Evolutionary conservation across 2,888 invertebrate genomes (phyloP).

Genomic region (Drosophila suboccidentalis): DNA sequence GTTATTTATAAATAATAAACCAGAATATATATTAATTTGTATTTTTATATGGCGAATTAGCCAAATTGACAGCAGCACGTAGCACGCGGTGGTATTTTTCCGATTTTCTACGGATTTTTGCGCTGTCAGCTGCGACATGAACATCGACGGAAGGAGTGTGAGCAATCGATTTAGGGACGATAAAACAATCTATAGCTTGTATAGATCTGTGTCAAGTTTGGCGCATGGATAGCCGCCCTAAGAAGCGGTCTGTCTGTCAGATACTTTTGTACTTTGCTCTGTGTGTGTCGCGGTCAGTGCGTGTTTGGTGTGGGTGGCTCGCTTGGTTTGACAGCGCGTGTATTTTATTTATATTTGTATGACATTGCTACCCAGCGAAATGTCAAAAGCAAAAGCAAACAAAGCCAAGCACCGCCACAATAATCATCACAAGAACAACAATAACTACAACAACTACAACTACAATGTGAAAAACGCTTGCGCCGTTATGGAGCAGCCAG

Average conservation of each 20-base stretch:
- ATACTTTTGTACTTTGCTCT: slow-evolving; percentile 24
- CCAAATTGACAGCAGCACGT: slow-evolving; percentile 45
- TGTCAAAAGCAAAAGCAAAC: slow-evolving; percentile 81
- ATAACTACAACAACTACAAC: slow-evolving; percentile 41
- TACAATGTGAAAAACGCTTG: slow-evolving; percentile 61
- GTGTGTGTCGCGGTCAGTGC: slow-evolving; percentile 53
- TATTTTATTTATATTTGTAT: slow-evolving; percentile 79
- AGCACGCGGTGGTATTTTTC: slow-evolving; percentile 28
- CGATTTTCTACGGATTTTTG: slow-evolving; percentile 18
- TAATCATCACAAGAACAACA: slow-evolving; percentile 39
- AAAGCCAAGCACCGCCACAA: slow-evolving; percentile 58
- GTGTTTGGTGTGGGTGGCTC: slow-evolving; percentile 56
- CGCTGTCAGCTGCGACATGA: slow-evolving; percentile 3
- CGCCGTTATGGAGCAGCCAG: slow-evolving; percentile 45
- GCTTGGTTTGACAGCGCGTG: slow-evolving; percentile 49
- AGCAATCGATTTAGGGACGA: slow-evolving; percentile 33
- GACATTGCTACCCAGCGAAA: slow-evolving; percentile 82
- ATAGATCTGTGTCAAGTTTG: slow-evolving; percentile 5
- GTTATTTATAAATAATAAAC: slow-evolving; percentile 68
- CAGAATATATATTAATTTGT: slow-evolving; percentile 46
- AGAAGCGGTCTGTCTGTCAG: slow-evolving; percentile 41
- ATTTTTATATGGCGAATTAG: slow-evolving; percentile 58
- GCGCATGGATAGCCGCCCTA: slow-evolving; percentile 25
- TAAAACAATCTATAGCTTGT: slow-evolving; percentile 45
- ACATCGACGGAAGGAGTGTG: not conserved